Evolutionary conservation across 1,140 invertebrate genomes (phyloP).

Genomic region (Littorina saxatilis): DNA sequence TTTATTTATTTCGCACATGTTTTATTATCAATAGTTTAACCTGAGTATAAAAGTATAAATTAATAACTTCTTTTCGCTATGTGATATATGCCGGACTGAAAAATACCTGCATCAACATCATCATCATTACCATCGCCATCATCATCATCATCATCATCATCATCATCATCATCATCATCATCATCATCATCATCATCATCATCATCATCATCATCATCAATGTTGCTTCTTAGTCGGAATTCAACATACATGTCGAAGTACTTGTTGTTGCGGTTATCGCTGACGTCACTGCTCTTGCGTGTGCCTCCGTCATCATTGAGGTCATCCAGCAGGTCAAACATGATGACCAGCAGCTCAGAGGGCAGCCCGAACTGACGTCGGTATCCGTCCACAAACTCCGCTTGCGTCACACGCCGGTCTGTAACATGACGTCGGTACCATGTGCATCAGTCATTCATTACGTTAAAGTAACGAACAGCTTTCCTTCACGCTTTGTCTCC

Average conservation of each 20-base stretch:
- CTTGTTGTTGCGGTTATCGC: constrained; percentile 32
- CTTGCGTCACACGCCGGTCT: constrained; percentile 33
- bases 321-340: constrained; percentile 34
- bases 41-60: no score
- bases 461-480: not conserved
- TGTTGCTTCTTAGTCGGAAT: no score
- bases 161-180: no score
- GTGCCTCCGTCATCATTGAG: constrained; percentile 29
- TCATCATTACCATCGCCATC: no score
- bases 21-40: no score
- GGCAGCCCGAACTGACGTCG: constrained; percentile 20
- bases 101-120: no score
- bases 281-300: not conserved
- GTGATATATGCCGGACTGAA: no score
- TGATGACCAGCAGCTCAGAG: constrained; percentile 30
- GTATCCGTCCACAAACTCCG: constrained; percentile 31
- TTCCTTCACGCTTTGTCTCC: not conserved
- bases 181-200: no score
- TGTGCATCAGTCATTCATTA: not conserved
- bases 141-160: no score
- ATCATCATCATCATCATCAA: no score
- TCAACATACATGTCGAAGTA: constrained; percentile 21
- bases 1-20: no score
- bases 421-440: not conserved
- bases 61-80: no score